These are phyloP conservation scores for Dicaeum eximium DNA, from an alignment of 2,113 vertebrate genomes.

Conservation along the genomic window DNA sequence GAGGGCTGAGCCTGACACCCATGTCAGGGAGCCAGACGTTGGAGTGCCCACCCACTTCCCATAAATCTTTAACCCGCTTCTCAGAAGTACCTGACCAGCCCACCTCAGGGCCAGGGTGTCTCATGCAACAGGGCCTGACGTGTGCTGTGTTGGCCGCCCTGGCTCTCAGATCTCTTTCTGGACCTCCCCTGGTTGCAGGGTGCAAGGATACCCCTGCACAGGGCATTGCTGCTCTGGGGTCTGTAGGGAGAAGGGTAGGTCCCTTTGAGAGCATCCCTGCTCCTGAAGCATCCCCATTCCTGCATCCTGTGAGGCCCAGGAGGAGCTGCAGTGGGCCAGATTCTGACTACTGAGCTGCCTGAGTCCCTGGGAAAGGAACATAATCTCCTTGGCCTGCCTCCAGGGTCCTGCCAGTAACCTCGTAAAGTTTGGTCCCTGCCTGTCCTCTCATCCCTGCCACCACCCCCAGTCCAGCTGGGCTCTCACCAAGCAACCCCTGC, in stretches of 20 bases:
- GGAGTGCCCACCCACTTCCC: background rate
- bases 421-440: background rate
- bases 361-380: background rate
- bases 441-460: background rate
- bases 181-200: background rate
- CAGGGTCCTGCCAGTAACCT: background rate
- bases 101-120: background rate
- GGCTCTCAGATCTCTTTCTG: background rate
- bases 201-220: background rate
- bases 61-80: background rate
- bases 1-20: background rate
- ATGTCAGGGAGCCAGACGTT: background rate
- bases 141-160: fast-evolving
- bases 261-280: background rate
- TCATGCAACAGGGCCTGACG: background rate
- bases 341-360: background rate
- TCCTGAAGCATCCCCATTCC: background rate
- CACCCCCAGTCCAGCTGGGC: fast-evolving
- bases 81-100: background rate
- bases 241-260: background rate
- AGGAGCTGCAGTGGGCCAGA: fast-evolving
- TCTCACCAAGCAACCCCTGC: background rate
- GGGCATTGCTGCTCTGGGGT: background rate
- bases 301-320: fast-evolving
- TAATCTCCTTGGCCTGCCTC: background rate